Evolutionary conservation across 2,797 vertebrate species (phyloP).

Genomic region (Eospalax fontanierii): DNA sequence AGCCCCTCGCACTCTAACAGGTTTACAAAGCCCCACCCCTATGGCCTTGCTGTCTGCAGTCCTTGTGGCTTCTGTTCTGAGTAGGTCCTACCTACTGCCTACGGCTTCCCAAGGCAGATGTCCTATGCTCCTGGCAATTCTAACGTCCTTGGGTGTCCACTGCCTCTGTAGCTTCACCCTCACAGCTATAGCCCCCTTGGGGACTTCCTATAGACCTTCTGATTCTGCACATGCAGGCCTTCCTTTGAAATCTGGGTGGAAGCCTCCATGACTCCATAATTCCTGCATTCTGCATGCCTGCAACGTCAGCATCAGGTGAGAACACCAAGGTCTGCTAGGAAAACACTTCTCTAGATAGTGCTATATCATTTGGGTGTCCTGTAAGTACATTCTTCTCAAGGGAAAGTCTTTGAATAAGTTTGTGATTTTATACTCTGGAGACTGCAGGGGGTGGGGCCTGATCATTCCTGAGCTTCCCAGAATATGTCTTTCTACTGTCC

Average conservation of each 20-base stretch:
- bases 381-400: background rate
- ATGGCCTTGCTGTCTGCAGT: background rate
- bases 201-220: background rate
- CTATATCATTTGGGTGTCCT: background rate
- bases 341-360: background rate
- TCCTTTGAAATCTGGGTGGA: background rate
- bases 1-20: background rate
- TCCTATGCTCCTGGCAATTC: background rate
- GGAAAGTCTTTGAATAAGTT: background rate
- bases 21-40: background rate
- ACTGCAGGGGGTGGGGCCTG: background rate
- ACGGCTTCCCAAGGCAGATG: background rate
- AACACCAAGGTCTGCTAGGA: background rate
- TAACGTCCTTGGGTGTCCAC: background rate
- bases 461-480: background rate
- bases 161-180: background rate
- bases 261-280: no score
- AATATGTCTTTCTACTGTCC: background rate
- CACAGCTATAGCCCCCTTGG: background rate
- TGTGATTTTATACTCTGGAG: background rate
- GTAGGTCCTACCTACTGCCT: background rate
- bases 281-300: background rate
- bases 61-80: background rate
- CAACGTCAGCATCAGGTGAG: background rate
- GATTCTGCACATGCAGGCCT: background rate